Evolutionary conservation across 1,140 invertebrate genomes (phyloP), one percentile per base, ranked within the genome.

Genomic region (Euglossa dilemma): DNA sequence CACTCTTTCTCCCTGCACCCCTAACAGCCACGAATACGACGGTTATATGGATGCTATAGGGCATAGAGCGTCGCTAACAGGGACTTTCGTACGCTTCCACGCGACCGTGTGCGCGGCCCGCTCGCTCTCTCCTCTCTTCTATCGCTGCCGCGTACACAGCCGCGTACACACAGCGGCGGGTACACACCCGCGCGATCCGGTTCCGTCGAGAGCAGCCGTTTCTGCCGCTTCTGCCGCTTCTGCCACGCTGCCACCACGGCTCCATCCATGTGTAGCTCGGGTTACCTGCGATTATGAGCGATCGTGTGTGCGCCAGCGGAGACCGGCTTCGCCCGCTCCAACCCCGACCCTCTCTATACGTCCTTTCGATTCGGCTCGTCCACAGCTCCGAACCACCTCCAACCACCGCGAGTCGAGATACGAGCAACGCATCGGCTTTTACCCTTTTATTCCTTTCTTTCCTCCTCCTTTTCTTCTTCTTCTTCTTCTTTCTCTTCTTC

Each of bases 1-100:
- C 45, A 45, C 47, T 45, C 59, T 69, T 64, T 56, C 18, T 20
- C 25, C 45, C 45, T 86, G 47, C 83, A 56, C 77, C 69, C 79
- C 84, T 63, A 76, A 87, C 90, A 85, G 81, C 87, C 89, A 90
- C 87, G 86, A 90, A 88, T 89, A 89, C 90, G 87, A 87, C 85
- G 87, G 87, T 90, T 89, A 87, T 87, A 88, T 70, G 81, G 87
- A 89, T 82, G 86, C 86, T 88, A 86, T 84, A 81, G 83, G 83
- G 76, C 80, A 78, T 69, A 85, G 83, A 85, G 79, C 86, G 88
- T 84, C 87, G 85, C 84, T 89, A 90, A 90, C 89, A 82, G 88
- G 74, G 86, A 83, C 82, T 88, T 88, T 76, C 86, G 67, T 87
- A 85, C 85, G 72, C 86, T 77, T 74, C 50, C 86, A 80, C 66